Percentiles rank a stretch among this genome's conserved stretches.
Conservation (phyloP, 2,888 invertebrate genomes). For the Calameuta pallipes region DNA sequence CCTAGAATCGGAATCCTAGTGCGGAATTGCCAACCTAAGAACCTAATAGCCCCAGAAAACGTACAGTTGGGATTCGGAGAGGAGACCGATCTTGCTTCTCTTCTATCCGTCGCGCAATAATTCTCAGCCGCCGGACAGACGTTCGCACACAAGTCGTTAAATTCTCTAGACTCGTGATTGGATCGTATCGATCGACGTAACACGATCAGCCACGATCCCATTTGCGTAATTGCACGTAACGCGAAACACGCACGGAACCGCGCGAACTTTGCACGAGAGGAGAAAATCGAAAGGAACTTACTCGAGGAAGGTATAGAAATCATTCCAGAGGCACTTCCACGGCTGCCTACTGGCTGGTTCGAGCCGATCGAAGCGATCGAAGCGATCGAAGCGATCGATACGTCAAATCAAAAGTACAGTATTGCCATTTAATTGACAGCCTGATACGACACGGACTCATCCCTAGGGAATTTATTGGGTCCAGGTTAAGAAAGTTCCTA, state of each 20-base stretch:
- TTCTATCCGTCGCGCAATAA: not conserved
- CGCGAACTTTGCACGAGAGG: not conserved
- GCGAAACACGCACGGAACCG: not conserved
- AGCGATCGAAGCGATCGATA: not conserved
- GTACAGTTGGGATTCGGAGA: not conserved
- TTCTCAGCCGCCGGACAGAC: not conserved
- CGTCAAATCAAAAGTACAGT: no score
- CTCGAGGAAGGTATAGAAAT: not conserved
- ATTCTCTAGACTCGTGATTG: not conserved
- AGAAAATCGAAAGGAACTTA: not conserved
- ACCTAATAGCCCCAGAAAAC: not conserved
- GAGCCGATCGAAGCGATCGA: slow-evolving; percentile 13
- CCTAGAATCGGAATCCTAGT: no score
- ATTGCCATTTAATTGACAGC: no score
- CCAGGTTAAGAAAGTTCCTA: no score
- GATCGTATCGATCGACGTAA: not conserved
- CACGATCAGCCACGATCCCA: not conserved
- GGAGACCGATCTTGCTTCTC: not conserved
- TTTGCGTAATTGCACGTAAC: not conserved
- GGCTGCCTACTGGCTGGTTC: slow-evolving; percentile 19
- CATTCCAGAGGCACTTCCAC: not conserved
- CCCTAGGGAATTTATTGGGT: not conserved
- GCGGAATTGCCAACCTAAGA: not conserved
- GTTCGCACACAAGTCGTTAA: not conserved
- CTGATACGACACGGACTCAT: not conserved